phyloP scores from a whole-genome alignment of 2,888 invertebrate species.

The Agrochola macilenta region DNA sequence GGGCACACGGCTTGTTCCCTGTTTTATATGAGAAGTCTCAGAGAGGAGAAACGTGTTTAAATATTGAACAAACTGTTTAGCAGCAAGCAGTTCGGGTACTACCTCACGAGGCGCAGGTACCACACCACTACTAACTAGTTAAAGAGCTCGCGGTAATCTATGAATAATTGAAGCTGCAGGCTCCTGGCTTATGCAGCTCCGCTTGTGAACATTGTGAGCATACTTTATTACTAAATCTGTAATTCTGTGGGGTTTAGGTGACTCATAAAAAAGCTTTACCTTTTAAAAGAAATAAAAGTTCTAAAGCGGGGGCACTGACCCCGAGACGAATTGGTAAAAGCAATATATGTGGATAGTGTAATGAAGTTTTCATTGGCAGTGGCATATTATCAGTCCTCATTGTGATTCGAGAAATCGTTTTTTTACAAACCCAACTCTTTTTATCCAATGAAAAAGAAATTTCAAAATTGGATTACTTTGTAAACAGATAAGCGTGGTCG shows the following conservation, averaged over 20 bases:
- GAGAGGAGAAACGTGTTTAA: background rate
- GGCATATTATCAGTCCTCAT: background rate
- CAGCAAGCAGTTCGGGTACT: background rate
- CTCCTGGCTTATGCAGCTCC: background rate
- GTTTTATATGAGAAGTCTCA: background rate
- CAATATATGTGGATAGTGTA: background rate
- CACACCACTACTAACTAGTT: slow-evolving; percentile 21
- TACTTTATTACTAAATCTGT: slow-evolving; percentile 12
- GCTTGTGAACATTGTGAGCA: background rate
- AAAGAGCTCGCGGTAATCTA: slow-evolving; percentile 34
- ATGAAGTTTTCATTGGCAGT: background rate
- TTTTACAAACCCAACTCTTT: background rate
- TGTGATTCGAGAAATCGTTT: background rate
- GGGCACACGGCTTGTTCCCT: background rate
- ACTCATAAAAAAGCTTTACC: too few relatives aligned
- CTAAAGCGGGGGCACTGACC: too few relatives aligned
- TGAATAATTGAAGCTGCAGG: slow-evolving; percentile 20
- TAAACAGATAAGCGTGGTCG: background rate
- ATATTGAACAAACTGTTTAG: slow-evolving; percentile 20
- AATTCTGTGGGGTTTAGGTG: background rate
- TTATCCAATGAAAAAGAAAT: background rate
- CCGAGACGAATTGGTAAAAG: background rate
- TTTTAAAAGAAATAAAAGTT: too few relatives aligned
- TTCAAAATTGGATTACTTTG: background rate
- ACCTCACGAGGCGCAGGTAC: too few relatives aligned